Evolutionary conservation across 2,888 invertebrate species (phyloP), one percentile per base, ranked within the genome.

Genomic region (Aradus depressus): DNA sequence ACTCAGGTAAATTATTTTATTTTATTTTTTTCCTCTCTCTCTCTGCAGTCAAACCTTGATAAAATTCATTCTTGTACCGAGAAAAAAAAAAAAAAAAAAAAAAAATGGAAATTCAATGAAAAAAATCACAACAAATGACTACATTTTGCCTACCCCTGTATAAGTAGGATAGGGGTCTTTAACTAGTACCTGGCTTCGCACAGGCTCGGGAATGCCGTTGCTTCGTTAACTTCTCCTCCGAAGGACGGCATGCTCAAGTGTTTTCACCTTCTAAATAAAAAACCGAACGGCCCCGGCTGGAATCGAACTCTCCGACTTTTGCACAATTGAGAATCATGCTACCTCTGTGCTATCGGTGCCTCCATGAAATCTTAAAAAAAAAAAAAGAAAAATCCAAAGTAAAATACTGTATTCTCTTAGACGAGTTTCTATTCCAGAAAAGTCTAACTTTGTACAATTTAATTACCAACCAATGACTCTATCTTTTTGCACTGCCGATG

Each of bases 1-100:
- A 68, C 71, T 35, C 83, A 83, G 72, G 80, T 79, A 65, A n/a
- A 31, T 23, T 14, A 10, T 52, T 32, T 44, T 39, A 28, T 23
- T 28, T 32, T 5, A 21, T 26, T 19, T 12, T 31, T 34, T 10
- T 25, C 14, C 4, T 18, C 19, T 45, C 14, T 25, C 16, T 16
- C 31, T 6, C 18, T 44, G 6, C 6, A 21, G 8, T 12, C 16
- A 37, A 37, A 10, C 8, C 10, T 37, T 10, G 14, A 37, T 12
- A 8, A 37, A 12, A 12, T 8, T 12, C 8, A 10, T 37, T 37
- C 10, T 18, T 19, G 5, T 18, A 39, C 21, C 39, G 19, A 14
- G 14, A 18, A 18, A 18, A 4, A 4, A 16, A n/a, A 39, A n/a
- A 18, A 18, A 34, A 34, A 14, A 34, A 34, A 34, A 16, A 34